Conservation (phyloP, 2,888 invertebrate genomes). For the Fragum fragum region DNA sequence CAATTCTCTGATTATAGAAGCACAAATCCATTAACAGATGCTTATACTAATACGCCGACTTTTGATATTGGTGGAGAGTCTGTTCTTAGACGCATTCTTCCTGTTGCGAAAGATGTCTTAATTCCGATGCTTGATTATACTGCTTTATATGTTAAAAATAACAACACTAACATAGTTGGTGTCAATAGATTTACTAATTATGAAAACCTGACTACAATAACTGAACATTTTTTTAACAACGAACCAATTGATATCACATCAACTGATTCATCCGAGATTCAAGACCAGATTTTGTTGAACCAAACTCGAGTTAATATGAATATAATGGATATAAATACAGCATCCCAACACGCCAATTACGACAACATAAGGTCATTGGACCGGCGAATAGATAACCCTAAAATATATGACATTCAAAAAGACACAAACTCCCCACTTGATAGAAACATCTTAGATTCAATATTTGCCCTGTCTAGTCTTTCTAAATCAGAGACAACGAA, state of each 20-base stretch:
- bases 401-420: too few species aligned
- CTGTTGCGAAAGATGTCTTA: slow-evolving; percentile 10
- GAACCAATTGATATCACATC: background rate
- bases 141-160: slow-evolving; percentile 9
- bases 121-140: slow-evolving; percentile 20
- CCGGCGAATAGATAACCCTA: too few species aligned
- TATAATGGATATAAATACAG: background rate
- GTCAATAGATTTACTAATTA: background rate
- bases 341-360: background rate
- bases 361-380: too few species aligned
- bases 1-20: background rate
- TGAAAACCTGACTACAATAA: background rate
- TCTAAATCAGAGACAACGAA: background rate
- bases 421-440: background rate
- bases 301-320: background rate
- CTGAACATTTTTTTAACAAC: background rate
- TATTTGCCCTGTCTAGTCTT: background rate
- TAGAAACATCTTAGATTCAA: background rate
- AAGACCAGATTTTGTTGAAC: background rate
- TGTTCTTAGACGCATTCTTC: slow-evolving; percentile 15
- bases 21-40: background rate
- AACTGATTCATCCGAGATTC: background rate
- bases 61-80: background rate
- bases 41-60: background rate
- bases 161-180: slow-evolving; percentile 1